phyloP scores from a whole-genome alignment of 2,797 vertebrate genomes.

The Halcyon chelicuti region DNA sequence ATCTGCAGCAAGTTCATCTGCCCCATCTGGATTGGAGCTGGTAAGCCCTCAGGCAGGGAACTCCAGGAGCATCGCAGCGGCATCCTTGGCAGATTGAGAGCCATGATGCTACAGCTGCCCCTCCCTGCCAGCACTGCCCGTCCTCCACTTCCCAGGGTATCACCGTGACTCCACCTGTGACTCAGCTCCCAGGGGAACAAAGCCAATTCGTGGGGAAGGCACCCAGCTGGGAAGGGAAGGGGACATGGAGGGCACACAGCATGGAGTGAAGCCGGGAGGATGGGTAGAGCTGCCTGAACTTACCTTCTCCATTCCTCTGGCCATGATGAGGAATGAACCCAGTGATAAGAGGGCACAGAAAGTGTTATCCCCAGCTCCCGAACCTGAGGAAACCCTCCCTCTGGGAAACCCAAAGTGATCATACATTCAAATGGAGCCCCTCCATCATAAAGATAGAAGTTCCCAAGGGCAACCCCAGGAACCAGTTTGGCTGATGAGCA shows the following conservation, averaged over 20 bases:
- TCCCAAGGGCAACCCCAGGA: neutral
- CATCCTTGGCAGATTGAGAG: neutral
- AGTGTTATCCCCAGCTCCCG: neutral
- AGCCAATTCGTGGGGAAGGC: neutral
- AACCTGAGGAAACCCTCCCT: neutral
- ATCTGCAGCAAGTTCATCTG: neutral
- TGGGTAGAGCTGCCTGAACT: neutral
- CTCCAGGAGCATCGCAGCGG: neutral
- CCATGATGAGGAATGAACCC: neutral
- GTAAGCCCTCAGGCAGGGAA: neutral
- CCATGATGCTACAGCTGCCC: neutral
- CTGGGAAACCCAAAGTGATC: neutral
- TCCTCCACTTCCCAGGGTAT: neutral
- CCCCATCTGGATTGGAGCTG: accelerated
- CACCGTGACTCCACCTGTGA: neutral
- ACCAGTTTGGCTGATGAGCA: neutral
- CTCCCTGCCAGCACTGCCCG: neutral
- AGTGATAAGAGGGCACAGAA: neutral
- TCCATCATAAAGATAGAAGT: neutral
- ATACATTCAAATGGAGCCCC: neutral
- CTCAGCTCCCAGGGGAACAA: neutral
- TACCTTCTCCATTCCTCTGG: neutral
- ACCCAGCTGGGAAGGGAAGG: neutral
- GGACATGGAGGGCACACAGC: accelerated
- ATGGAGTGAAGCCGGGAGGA: neutral